Base-by-base conservation (phyloP, 1,140 invertebrate species). In the Araneus ventricosus region DNA sequence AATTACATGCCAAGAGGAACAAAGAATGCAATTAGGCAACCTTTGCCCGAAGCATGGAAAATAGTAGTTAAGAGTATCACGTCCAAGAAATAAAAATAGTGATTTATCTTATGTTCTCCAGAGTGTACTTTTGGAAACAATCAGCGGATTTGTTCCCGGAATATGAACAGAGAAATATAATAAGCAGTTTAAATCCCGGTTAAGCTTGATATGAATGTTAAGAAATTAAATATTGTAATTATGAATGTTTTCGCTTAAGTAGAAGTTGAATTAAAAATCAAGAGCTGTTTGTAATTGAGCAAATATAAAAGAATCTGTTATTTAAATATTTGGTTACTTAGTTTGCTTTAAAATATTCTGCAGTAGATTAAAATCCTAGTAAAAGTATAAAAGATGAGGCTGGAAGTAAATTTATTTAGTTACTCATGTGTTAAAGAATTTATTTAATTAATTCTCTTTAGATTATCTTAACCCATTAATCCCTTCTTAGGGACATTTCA, bases 1-100 rank as follows among this genome's bases (percentile, higher is more conserved):
- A 82, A 82, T 82, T 82, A 82, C 80, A 45, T 82, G 80, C 80
- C 80, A 82, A 82, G 80, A 52, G 39, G 80, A 82, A 82, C 80
- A 82, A 82, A 82, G 80, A 82, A 52, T 52, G 41, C 80, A 82
- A 82, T 82, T 82, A 82, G 80, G 80, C 39, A 82, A 82, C 80
- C 70, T 82, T 82, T 52, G 41, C 80, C 80, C 24, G 80, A 82
- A 52, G 80, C 22, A 24, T 27, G 41, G 37, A 22, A 82, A 82
- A 41, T 52, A n/a, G 37, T 27, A 41, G 10, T 41, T n/a, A 52
- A 82, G 39, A 41, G 20, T 45, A 82, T 82, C 80, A 82, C 80
- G 80, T 41, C 37, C 30, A 24, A 45, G 41, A 45, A 39, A 82
- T 30, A 82, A 52, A 52, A 52, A 52, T 82, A 82, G n/a, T 82